Conservation (phyloP, 2,888 invertebrate species). For the Matsumyia berberina region DNA sequence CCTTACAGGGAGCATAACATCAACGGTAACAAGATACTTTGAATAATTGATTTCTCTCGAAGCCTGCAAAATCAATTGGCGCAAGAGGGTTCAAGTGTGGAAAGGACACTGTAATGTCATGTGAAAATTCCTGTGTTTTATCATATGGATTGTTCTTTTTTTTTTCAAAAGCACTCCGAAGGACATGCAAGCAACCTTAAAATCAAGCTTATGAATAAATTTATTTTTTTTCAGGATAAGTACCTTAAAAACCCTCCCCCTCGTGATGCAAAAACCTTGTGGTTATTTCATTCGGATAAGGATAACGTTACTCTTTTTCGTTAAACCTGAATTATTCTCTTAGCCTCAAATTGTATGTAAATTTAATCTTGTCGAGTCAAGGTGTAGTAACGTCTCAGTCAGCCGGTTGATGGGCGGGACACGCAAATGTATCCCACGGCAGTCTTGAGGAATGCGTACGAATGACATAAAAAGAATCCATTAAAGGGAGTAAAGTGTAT, state of each 20-base stretch:
- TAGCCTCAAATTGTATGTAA: conserved; percentile 25
- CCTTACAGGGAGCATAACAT: background rate
- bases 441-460: conserved; percentile 11
- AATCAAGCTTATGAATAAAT: conserved; percentile 22
- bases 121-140: conserved; percentile 9
- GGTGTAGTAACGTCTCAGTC: conserved; percentile 23
- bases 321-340: conserved; percentile 17
- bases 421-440: background rate
- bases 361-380: conserved; percentile 20
- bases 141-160: background rate
- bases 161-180: background rate
- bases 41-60: conserved; percentile 34
- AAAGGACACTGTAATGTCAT: conserved; percentile 11
- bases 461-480: conserved; percentile 50
- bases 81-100: conserved; percentile 12
- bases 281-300: conserved; percentile 17
- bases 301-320: conserved; percentile 24
- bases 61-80: conserved; percentile 33
- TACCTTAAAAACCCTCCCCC: background rate
- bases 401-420: background rate
- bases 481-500: conserved; percentile 29
- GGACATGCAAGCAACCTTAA: background rate
- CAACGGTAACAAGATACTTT: conserved; percentile 10
- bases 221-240: conserved; percentile 1
- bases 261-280: background rate